phyloP scores from a whole-genome alignment of 2,888 invertebrate species.

The Sthenelais limicola region DNA sequence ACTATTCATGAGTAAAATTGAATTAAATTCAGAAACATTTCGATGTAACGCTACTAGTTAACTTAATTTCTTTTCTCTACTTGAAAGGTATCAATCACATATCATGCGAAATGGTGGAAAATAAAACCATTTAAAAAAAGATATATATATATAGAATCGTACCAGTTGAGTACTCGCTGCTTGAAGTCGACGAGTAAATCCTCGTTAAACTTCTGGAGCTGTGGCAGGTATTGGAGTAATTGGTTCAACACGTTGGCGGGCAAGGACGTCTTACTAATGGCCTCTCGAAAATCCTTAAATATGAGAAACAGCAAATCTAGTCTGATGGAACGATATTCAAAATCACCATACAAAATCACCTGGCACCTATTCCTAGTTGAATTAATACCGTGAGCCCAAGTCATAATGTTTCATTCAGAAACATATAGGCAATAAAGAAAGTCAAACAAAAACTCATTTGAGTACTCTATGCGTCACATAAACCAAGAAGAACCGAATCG shows the following conservation, averaged over 20 bases:
- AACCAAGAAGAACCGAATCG: no score
- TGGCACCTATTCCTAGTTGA: no score
- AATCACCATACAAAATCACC: background rate
- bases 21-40: background rate
- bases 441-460: no score
- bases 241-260: constrained; percentile 73
- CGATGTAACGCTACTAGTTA: background rate
- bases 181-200: constrained; percentile 75
- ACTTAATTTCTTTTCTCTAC: background rate
- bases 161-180: constrained; percentile 74
- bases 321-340: background rate
- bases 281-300: constrained; percentile 49
- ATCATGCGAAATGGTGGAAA: no score
- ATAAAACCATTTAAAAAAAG: no score
- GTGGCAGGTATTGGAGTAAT: constrained; percentile 75
- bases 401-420: no score
- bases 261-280: constrained; percentile 69
- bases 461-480: no score
- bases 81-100: background rate
- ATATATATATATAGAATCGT: no score
- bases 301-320: no score
- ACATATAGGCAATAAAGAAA: no score
- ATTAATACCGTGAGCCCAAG: no score
- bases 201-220: constrained; percentile 75
- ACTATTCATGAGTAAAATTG: no score